Evolutionary conservation across 2,888 invertebrate genomes (phyloP).

Genomic region (Synanthedon tipuliformis): DNA sequence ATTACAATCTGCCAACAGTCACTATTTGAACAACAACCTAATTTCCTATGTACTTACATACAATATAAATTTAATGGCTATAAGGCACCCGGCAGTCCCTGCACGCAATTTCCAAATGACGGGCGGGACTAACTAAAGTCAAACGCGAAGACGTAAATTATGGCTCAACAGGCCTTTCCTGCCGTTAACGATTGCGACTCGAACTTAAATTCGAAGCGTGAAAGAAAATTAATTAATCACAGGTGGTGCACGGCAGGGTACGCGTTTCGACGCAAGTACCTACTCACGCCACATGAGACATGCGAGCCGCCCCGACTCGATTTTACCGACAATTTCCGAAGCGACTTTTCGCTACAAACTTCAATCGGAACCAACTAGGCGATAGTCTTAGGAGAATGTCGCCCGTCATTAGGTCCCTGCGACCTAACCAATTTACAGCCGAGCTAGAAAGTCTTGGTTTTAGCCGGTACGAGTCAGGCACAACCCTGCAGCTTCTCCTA

Average conservation of each 20-base stretch:
- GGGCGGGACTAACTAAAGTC: constrained; percentile 52
- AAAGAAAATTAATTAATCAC: constrained; percentile 67
- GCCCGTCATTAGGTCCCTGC: no score
- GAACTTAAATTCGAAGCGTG: constrained; percentile 55
- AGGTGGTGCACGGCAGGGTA: constrained; percentile 27
- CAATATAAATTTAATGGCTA: constrained; percentile 58
- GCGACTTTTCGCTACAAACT: constrained; percentile 16
- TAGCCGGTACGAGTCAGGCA: no score
- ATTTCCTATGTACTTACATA: constrained; percentile 55
- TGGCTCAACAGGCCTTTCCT: constrained; percentile 63
- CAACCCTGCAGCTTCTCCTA: no score
- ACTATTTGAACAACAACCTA: constrained; percentile 54
- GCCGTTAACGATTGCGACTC: constrained; percentile 56
- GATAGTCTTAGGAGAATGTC: no score
- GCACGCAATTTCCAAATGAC: constrained; percentile 62
- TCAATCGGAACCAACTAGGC: no score
- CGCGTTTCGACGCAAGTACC: not conserved
- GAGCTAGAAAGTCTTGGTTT: no score
- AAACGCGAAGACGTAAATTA: constrained; percentile 59
- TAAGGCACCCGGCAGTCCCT: constrained; percentile 25
- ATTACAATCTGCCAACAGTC: constrained; percentile 48
- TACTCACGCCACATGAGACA: not conserved
- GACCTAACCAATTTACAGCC: no score
- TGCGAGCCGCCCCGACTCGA: not conserved
- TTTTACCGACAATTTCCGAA: not conserved